phyloP scores from a whole-genome alignment of 2,113 vertebrate genomes.

The Labeo rohita region DNA sequence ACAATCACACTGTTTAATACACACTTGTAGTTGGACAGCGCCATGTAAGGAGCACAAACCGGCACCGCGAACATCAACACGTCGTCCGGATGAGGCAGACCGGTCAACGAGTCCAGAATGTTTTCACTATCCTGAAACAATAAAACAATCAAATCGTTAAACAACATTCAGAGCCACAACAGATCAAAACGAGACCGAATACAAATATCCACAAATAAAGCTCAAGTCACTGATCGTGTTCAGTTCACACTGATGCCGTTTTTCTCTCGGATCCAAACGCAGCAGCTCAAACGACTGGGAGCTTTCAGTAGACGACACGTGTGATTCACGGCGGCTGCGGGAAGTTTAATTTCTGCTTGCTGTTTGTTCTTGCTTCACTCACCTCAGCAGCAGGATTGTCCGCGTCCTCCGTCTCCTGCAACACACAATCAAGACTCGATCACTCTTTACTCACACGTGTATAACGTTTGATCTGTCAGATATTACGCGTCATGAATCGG shows the following conservation, averaged over 20 bases:
- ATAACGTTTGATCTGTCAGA: background rate
- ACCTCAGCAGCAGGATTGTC: slow-evolving; percentile 90
- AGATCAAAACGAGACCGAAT: background rate
- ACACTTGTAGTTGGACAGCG: slow-evolving; percentile 91
- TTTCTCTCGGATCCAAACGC: no score
- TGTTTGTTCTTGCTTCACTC: slow-evolving; percentile 17
- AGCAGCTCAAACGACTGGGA: no score
- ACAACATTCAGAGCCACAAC: background rate
- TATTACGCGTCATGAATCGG: background rate
- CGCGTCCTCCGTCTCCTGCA: slow-evolving; percentile 83
- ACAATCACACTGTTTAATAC: slow-evolving; percentile 46
- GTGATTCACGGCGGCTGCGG: no score
- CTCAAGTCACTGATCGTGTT: no score
- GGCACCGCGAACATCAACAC: slow-evolving; percentile 90
- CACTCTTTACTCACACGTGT: background rate
- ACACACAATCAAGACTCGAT: slow-evolving; percentile 40
- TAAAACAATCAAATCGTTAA: background rate
- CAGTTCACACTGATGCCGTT: no score
- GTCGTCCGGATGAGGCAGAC: slow-evolving; percentile 90
- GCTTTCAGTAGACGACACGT: no score
- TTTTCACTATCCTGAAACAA: slow-evolving; percentile 80
- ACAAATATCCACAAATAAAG: slow-evolving; percentile 7
- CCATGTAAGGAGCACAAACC: slow-evolving; percentile 91
- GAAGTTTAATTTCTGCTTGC: no score
- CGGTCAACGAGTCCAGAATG: slow-evolving; percentile 88